Percentiles rank a stretch among this genome's conserved stretches.
phyloP scores from a whole-genome alignment of 2,113 vertebrate species.

The Dromaius novaehollandiae region DNA sequence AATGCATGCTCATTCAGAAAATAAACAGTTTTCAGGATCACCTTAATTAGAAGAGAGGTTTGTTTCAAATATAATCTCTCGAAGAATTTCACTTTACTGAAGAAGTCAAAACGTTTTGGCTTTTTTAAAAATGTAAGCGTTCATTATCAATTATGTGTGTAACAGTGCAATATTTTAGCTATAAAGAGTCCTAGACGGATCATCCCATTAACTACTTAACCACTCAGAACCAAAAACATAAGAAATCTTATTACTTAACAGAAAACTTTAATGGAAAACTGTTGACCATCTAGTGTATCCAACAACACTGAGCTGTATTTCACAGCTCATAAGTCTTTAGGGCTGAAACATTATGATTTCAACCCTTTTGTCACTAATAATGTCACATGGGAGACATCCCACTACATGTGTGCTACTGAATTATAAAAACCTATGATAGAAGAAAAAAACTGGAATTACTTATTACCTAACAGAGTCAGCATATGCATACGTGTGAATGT shows the following conservation, averaged over 20 bases:
- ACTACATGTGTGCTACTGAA: background rate
- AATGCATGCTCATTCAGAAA: slow-evolving; percentile 17
- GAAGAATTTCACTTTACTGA: background rate
- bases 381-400: background rate
- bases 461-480: background rate
- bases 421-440: background rate
- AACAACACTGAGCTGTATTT: background rate
- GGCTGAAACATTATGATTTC: background rate
- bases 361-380: background rate
- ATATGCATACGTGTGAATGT: background rate
- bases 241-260: background rate
- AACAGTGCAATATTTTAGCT: background rate
- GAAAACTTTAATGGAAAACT: background rate
- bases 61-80: background rate
- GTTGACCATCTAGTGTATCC: background rate
- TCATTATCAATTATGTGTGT: background rate
- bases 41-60: background rate
- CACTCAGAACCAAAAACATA: background rate
- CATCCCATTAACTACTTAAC: background rate
- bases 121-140: background rate
- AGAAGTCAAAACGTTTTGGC: background rate
- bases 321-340: background rate
- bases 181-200: background rate
- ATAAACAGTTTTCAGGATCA: background rate
- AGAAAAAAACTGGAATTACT: background rate